These are phyloP conservation scores for Neosilurus mollespiculum DNA, from an alignment of 2,797 vertebrate species.

Conservation along the genomic window DNA sequence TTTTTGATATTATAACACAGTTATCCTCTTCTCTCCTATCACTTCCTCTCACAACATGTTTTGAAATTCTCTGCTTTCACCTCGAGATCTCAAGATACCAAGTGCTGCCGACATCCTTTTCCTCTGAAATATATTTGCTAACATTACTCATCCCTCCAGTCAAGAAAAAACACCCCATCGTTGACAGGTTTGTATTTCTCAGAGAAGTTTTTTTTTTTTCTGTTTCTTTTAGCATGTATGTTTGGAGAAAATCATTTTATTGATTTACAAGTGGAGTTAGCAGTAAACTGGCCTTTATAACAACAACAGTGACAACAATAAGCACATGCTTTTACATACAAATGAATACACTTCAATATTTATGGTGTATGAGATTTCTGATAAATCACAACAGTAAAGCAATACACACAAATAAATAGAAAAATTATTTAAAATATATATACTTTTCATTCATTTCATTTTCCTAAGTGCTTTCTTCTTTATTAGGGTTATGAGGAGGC, in stretches of 20 bases:
- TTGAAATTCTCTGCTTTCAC: conserved; percentile 25
- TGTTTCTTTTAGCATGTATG: neutral
- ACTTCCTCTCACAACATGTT: conserved; percentile 21
- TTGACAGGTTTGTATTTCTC: neutral
- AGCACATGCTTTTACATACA: neutral
- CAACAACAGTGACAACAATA: neutral
- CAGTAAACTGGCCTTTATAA: neutral
- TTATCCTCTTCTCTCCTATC: conserved; percentile 14
- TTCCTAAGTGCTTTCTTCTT: too few species aligned
- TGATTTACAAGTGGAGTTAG: neutral
- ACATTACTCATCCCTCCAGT: neutral
- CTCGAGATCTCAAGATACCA: conserved; percentile 15
- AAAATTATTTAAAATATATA: neutral
- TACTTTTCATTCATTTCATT: too few species aligned
- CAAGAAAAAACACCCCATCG: neutral
- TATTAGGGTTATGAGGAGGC: too few species aligned
- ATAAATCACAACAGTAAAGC: neutral
- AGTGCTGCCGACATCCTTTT: conserved; percentile 16
- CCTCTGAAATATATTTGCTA: conserved; percentile 13
- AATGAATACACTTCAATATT: neutral
- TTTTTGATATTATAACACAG: conserved; percentile 17
- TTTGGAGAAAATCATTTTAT: neutral
- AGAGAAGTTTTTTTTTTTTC: neutral
- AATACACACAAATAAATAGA: neutral
- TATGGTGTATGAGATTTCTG: neutral